Base-by-base conservation (phyloP, 2,888 invertebrate species). In the Plagodis pulveraria region DNA sequence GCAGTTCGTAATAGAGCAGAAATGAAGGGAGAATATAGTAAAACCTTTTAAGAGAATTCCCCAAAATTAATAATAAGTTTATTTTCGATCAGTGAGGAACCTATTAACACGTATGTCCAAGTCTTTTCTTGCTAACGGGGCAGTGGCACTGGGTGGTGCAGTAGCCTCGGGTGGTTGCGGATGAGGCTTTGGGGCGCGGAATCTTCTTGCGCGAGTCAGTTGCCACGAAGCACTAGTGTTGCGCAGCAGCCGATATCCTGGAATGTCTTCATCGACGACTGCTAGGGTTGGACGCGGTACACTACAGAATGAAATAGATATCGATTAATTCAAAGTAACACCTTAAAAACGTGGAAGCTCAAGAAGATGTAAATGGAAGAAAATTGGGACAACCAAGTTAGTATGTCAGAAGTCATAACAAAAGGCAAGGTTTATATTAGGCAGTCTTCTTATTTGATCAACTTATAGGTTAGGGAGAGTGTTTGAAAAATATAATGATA, bases 211-310 rank as follows among this genome's bases (percentile, higher is more conserved):
- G 11, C 92, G 78, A 0, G 83, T 89, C 22, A 91, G 73, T 57
- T 89, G 91, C 91, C 91, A 92, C 7, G 86, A 63, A 6, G 87
- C 76, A 60, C 85, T 85, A 2, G 77, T 78, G 66, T 81, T 87
- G 34, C 86, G 83, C 62, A 87, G 77, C 11, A 80, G 71, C 4
- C 83, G 77, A 58, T 74, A 73, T 4, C 77, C 69, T 11, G 77
- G 80, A 32, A 70, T 63, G 12, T 83, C 81, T 62, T 81, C 80
- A 50, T 88, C 87, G 2, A 84, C 73, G 1, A 80, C 80, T n/a
- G 80, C 75, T 1, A 86, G 73, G 7, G 80, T 67, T 11, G 87
- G 86, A 0, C 87, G 84, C 1, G 89, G 87, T 2, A 66, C 68
- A 63, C 91, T 92, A 74, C 4, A 47, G 56, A 35, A n/a, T 1